Conservation (phyloP, 2,797 vertebrate species). For the Falco peregrinus region DNA sequence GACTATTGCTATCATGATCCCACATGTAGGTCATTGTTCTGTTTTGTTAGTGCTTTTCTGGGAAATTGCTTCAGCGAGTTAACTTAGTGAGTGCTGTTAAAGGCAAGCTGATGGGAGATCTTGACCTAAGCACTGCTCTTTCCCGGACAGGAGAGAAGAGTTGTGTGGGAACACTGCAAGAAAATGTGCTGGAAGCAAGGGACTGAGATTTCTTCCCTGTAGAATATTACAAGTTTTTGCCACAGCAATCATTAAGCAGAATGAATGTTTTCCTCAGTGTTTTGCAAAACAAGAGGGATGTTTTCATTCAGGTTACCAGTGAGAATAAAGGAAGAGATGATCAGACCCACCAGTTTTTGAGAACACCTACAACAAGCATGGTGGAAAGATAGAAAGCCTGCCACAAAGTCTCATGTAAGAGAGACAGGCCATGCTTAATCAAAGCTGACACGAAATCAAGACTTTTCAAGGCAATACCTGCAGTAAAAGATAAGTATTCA, state of each 20-base stretch:
- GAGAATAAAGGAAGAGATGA: not conserved
- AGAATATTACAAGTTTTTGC: not conserved
- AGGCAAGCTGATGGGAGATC: not conserved
- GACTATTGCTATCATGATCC: not conserved
- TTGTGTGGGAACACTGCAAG: not conserved
- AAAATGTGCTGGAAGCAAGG: not conserved
- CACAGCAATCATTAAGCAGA: not conserved
- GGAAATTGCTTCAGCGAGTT: not conserved
- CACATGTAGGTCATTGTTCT: fast-evolving
- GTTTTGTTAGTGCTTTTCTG: not conserved
- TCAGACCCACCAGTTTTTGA: slow-evolving; percentile 40
- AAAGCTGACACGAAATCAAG: slow-evolving; percentile 78
- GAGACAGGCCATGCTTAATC: slow-evolving; percentile 62
- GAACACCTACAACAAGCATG: slow-evolving; percentile 5
- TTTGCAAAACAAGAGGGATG: not conserved
- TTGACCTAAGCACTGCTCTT: not conserved
- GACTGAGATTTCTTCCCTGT: not conserved
- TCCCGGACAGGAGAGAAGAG: not conserved
- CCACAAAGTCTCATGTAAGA: slow-evolving; percentile 10
- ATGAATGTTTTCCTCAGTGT: not conserved
- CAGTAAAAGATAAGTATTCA: slow-evolving; percentile 69
- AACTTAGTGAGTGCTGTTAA: not conserved
- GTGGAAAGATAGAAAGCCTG: slow-evolving; percentile 51
- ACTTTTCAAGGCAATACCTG: slow-evolving; percentile 70
- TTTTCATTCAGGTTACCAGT: not conserved